Conservation (phyloP, 2,797 vertebrate species). For the Megalops cyprinoides region DNA sequence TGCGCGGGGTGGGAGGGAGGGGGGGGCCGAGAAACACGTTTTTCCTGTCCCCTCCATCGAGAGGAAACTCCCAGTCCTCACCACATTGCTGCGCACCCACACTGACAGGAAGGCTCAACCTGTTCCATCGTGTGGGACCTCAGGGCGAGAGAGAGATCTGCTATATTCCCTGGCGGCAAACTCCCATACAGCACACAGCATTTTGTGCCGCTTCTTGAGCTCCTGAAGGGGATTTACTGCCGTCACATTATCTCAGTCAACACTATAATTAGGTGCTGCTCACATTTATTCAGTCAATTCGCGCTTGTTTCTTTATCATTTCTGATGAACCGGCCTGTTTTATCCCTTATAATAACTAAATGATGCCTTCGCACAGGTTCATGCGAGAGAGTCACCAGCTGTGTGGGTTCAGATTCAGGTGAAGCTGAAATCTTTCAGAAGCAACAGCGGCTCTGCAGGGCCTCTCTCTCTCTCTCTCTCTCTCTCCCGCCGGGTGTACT, state of each 20-base stretch:
- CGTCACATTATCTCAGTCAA: neutral
- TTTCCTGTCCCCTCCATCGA: conserved; percentile 32
- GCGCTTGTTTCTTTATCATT: too few species aligned
- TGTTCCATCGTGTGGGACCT: neutral
- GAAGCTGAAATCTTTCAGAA: neutral
- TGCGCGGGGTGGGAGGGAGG: conserved; percentile 17
- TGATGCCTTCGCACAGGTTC: neutral
- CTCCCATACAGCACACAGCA: too few species aligned
- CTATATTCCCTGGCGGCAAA: neutral
- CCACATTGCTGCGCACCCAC: neutral
- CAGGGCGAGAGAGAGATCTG: neutral
- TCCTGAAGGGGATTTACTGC: neutral
- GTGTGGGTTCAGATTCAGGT: too few species aligned
- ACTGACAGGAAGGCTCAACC: neutral
- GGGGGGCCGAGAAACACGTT: conserved; percentile 29
- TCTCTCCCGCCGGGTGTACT: neutral
- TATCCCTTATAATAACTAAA: neutral
- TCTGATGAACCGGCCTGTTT: neutral
- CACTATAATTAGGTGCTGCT: neutral
- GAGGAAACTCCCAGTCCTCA: conserved; percentile 30
- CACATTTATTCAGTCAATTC: too few species aligned
- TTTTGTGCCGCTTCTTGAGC: neutral
- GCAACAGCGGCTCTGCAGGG: neutral
- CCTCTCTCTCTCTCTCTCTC: neutral
- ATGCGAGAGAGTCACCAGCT: neutral